These are phyloP conservation scores for Erithacus rubecula DNA, from an alignment of 2,797 vertebrate genomes.

Conservation along the genomic window DNA sequence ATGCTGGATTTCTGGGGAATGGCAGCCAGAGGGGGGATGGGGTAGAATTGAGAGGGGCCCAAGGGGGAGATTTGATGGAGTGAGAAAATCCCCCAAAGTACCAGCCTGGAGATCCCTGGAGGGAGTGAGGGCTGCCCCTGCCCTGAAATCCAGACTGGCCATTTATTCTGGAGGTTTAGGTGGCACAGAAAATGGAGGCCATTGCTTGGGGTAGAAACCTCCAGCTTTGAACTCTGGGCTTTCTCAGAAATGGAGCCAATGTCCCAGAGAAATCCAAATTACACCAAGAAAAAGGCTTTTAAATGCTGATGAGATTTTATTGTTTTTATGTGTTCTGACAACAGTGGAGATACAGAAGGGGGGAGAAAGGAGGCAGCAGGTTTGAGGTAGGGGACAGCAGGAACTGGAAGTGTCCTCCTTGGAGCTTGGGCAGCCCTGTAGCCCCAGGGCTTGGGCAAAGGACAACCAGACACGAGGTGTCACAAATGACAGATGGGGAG, in stretches of 20 bases:
- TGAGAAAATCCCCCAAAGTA: background rate
- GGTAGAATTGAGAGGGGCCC: background rate
- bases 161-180: background rate
- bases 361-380: background rate
- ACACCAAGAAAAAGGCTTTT: background rate
- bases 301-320: constrained; percentile 1
- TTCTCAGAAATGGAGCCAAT: background rate
- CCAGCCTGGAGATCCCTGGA: background rate
- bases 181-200: background rate
- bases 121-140: background rate
- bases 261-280: background rate
- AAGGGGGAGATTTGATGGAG: background rate
- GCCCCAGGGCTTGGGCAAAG: background rate
- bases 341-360: background rate
- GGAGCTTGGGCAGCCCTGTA: background rate
- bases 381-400: background rate
- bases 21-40: background rate
- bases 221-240: background rate
- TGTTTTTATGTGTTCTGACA: background rate
- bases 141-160: background rate
- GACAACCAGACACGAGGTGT: background rate
- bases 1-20: background rate
- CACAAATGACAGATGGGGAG: background rate
- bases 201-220: background rate
- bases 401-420: background rate